Conservation (phyloP, 1,140 invertebrate genomes). For the Druon quercuslanigerum region DNA sequence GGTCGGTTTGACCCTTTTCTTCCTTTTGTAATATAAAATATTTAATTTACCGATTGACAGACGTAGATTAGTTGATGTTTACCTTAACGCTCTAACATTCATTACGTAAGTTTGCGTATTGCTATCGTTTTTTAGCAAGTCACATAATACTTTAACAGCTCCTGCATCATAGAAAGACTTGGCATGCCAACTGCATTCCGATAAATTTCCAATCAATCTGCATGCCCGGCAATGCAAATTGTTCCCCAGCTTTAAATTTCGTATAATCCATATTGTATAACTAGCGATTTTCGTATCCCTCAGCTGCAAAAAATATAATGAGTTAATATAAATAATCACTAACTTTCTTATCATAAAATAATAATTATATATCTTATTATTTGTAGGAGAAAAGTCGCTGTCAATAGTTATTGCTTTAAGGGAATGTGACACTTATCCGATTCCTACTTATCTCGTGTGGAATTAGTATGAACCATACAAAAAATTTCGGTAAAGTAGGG, state of each 20-base stretch:
- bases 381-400: no score
- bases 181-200: conserved; percentile 61
- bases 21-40: conserved; percentile 2
- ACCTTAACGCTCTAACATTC: conserved; percentile 67
- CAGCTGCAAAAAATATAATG: conserved; percentile 54
- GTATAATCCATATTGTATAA: conserved; percentile 61
- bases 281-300: conserved; percentile 56
- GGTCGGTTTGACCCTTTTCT: not conserved
- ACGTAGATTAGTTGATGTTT: conserved; percentile 22
- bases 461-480: no score
- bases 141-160: conserved; percentile 48
- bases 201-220: conserved; percentile 67
- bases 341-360: no score
- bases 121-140: conserved; percentile 52
- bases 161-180: conserved; percentile 60
- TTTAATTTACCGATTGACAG: conserved; percentile 1
- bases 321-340: conserved; percentile 10
- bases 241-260: conserved; percentile 53
- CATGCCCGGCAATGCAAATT: conserved; percentile 66
- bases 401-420: no score
- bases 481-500: no score
- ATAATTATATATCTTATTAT: no score
- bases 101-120: conserved; percentile 61
- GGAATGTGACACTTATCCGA: no score
- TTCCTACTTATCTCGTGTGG: no score